Conservation (phyloP, 2,888 invertebrate genomes). For the Drosophila neotestacea region DNA sequence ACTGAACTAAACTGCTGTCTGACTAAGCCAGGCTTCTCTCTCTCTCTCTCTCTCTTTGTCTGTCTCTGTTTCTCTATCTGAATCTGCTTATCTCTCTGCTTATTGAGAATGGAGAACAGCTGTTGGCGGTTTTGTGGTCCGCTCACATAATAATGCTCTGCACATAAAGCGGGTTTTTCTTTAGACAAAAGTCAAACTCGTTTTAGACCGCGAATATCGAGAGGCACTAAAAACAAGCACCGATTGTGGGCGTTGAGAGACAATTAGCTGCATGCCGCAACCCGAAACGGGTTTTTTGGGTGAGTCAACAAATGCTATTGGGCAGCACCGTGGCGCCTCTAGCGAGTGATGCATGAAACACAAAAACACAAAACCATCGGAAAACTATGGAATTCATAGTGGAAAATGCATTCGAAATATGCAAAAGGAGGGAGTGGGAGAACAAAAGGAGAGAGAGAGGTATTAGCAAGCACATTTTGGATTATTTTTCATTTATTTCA, state of each 20-base stretch:
- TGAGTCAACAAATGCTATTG: constrained; percentile 24
- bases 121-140: constrained; percentile 39
- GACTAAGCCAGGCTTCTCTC: constrained; percentile 23
- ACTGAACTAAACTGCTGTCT: constrained; percentile 15
- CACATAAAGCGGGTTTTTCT: constrained; percentile 48
- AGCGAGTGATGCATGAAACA: constrained; percentile 18
- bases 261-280: constrained; percentile 77
- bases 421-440: neutral
- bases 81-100: constrained; percentile 1
- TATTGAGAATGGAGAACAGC: constrained; percentile 30
- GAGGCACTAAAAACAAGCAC: constrained; percentile 35
- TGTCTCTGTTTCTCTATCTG: neutral
- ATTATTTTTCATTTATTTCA: constrained; percentile 43
- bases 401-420: constrained; percentile 20
- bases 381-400: constrained; percentile 46
- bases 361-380: constrained; percentile 13
- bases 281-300: constrained; percentile 53
- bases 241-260: constrained; percentile 72
- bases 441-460: neutral
- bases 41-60: neutral
- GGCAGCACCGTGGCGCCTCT: constrained; percentile 20
- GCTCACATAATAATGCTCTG: constrained; percentile 47
- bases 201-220: constrained; percentile 46
- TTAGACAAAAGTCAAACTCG: constrained; percentile 47
- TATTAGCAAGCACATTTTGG: constrained; percentile 44